These are phyloP conservation scores for Spinibarbus caldwelli DNA, from an alignment of 2,797 vertebrate genomes.

Conservation along the genomic window DNA sequence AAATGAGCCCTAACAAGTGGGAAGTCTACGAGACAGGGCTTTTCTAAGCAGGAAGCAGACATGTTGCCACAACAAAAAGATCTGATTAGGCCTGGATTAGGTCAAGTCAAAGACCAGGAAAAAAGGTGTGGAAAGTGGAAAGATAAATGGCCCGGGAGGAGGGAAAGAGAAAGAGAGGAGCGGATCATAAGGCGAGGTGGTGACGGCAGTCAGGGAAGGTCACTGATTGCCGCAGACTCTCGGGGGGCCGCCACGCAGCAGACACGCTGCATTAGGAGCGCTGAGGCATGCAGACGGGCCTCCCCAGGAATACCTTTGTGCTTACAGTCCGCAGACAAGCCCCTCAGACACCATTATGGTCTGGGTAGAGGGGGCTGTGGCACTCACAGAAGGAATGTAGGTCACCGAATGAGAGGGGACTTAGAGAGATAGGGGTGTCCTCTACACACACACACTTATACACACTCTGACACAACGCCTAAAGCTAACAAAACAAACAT, in stretches of 20 bases:
- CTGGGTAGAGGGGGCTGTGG: constrained; percentile 39
- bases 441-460: constrained; percentile 25
- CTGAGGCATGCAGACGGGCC: constrained; percentile 38
- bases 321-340: constrained; percentile 49
- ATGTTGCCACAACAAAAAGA: constrained; percentile 60
- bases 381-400: constrained; percentile 55
- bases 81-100: constrained; percentile 59
- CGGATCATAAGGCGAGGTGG: not conserved
- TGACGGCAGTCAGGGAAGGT: constrained; percentile 13
- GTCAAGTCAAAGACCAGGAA: constrained; percentile 43
- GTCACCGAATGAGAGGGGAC: constrained; percentile 52
- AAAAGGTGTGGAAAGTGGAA: constrained; percentile 41
- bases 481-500: constrained; percentile 35
- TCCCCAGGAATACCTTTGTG: constrained; percentile 53
- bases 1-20: constrained; percentile 46
- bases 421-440: constrained; percentile 43
- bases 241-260: not conserved
- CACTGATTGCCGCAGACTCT: constrained; percentile 25
- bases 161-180: constrained; percentile 19
- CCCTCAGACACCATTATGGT: constrained; percentile 41
- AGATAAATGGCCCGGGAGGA: constrained; percentile 35
- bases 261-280: constrained; percentile 50
- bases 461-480: constrained; percentile 31
- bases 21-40: constrained; percentile 23
- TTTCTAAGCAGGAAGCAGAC: constrained; percentile 60